phyloP scores from a whole-genome alignment of 2,113 vertebrate genomes.

The Colinus virginianus region DNA sequence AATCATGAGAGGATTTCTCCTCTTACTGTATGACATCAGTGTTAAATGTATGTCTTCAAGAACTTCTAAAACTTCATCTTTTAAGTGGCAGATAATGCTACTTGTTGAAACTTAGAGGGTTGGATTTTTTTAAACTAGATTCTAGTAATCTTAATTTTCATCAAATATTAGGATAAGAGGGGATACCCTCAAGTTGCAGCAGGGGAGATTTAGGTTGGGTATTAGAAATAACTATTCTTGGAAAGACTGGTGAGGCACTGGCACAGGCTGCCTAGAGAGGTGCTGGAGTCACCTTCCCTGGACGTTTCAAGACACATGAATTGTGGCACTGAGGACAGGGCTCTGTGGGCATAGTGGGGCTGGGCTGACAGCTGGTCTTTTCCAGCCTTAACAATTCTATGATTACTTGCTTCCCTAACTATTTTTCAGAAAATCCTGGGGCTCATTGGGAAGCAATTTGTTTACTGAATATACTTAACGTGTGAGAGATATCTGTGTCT shows the following conservation, averaged over 20 bases:
- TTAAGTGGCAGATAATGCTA: background rate
- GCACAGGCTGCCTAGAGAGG: too few relatives aligned
- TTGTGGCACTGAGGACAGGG: too few relatives aligned
- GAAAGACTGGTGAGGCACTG: too few relatives aligned
- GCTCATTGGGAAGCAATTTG: background rate
- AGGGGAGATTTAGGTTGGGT: too few relatives aligned
- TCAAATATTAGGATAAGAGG: background rate
- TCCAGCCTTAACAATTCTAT: too few relatives aligned
- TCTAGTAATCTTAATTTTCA: background rate
- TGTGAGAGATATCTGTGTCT: background rate
- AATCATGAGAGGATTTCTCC: background rate
- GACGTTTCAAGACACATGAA: too few relatives aligned
- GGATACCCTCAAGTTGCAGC: too few relatives aligned
- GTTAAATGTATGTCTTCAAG: background rate
- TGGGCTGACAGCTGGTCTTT: too few relatives aligned
- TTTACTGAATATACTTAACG: too few relatives aligned
- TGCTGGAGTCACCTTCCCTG: too few relatives aligned
- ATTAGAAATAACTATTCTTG: too few relatives aligned
- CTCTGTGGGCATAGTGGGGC: too few relatives aligned
- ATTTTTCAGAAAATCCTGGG: background rate
- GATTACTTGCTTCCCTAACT: background rate
- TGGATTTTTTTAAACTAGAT: background rate
- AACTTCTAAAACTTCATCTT: background rate
- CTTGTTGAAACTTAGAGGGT: background rate
- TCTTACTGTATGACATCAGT: background rate